Conservation (phyloP, 2,113 vertebrate genomes). For the Herpetotheres cachinnans region DNA sequence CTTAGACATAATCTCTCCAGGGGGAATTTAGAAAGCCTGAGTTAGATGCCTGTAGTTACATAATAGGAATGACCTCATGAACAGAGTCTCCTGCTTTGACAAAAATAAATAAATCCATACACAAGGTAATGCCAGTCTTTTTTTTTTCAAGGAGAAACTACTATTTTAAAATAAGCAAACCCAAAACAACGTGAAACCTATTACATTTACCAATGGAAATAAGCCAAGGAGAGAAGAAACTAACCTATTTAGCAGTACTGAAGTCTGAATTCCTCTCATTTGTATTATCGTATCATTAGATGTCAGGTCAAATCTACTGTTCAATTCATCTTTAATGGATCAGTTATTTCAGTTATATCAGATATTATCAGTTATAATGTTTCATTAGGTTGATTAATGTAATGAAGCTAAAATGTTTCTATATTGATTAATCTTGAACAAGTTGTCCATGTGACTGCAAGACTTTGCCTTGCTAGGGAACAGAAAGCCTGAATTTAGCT, state of each 20-base stretch:
- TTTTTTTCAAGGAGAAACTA: neutral
- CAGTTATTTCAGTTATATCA: neutral
- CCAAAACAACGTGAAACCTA: accelerated
- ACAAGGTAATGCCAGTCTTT: neutral
- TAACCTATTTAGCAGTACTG: neutral
- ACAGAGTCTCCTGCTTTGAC: neutral
- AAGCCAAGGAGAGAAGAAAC: neutral
- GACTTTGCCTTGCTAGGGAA: neutral
- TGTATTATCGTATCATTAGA: neutral
- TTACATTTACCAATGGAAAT: neutral
- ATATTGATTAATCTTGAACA: neutral
- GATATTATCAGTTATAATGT: neutral
- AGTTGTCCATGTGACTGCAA: neutral
- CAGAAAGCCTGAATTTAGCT: neutral
- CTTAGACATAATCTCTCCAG: neutral
- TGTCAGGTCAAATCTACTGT: neutral
- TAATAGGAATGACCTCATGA: neutral
- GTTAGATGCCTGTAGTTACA: neutral
- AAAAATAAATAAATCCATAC: neutral
- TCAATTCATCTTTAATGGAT: neutral
- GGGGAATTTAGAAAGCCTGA: neutral
- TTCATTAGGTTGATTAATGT: neutral
- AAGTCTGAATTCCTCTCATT: neutral
- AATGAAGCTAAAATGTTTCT: neutral
- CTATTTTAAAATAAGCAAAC: neutral